Conservation (phyloP, 2,888 invertebrate species). For the Ophion obscuratus region DNA sequence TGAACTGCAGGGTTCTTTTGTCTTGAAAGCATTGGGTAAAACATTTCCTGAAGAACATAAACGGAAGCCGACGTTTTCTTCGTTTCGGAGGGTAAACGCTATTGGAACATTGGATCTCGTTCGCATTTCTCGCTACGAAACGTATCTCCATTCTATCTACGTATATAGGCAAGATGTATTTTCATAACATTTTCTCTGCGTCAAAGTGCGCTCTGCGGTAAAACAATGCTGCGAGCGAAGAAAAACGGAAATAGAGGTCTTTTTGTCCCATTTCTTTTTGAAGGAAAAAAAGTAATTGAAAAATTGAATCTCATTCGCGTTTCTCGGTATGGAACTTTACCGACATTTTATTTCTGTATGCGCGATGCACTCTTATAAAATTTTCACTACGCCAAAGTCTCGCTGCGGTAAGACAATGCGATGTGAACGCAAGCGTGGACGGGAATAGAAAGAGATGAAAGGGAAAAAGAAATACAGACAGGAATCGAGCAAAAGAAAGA, state of each 20-base stretch:
- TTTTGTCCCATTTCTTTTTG: neutral
- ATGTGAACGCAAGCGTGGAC: constrained; percentile 45
- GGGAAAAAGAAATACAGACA: neutral
- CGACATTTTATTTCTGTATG: constrained; percentile 30
- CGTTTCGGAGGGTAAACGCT: neutral
- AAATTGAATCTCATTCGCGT: constrained; percentile 44
- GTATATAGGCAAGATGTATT: neutral
- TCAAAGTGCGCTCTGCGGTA: neutral
- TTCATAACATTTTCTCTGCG: constrained; percentile 19
- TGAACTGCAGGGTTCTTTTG: neutral
- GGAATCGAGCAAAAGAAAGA: constrained; percentile 16
- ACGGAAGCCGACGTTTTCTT: neutral
- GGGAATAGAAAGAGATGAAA: constrained; percentile 2
- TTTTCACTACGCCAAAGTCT: constrained; percentile 32
- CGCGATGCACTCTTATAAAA: constrained; percentile 29
- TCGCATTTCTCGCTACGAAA: neutral
- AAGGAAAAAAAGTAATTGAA: constrained; percentile 36
- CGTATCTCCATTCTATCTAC: neutral
- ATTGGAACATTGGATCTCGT: constrained; percentile 3
- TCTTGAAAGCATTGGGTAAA: neutral
- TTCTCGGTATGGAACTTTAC: constrained; percentile 44
- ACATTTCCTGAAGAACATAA: neutral
- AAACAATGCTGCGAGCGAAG: neutral
- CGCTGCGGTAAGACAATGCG: constrained; percentile 52
- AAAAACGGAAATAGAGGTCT: constrained; percentile 11